Evolutionary conservation across 1,140 invertebrate genomes (phyloP).

Genomic region (Oreohelix idahoensis): DNA sequence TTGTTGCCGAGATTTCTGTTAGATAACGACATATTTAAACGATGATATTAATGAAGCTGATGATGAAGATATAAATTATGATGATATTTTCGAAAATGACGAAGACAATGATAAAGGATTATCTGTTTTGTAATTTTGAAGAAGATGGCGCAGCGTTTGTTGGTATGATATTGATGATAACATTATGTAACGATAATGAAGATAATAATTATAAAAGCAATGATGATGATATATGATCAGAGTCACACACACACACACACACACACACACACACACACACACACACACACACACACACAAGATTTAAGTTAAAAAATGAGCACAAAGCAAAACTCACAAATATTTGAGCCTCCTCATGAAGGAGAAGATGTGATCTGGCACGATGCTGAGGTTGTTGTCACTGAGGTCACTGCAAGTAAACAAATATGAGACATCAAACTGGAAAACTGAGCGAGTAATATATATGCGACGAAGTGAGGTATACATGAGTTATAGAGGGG

Average conservation of each 20-base stretch:
- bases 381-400: conserved; percentile 45
- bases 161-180: neutral
- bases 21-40: neutral
- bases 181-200: neutral
- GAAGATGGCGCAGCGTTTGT: too few species aligned
- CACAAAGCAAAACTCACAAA: conserved; percentile 48
- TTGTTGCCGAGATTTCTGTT: conserved; percentile 47
- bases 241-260: too few species aligned
- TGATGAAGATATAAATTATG: neutral
- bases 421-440: too few species aligned
- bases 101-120: too few species aligned
- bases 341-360: conserved; percentile 47
- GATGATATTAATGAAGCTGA: neutral
- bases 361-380: conserved; percentile 50
- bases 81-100: neutral
- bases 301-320: neutral
- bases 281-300: too few species aligned
- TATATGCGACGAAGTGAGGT: too few species aligned
- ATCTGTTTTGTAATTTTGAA: too few species aligned
- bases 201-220: conserved; percentile 18
- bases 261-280: too few species aligned
- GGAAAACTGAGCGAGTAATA: too few species aligned
- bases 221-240: conserved; percentile 28
- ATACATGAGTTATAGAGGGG: too few species aligned
- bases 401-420: conserved; percentile 58